Conservation (phyloP, 2,888 invertebrate genomes). For the Synanthedon andrenaeformis region DNA sequence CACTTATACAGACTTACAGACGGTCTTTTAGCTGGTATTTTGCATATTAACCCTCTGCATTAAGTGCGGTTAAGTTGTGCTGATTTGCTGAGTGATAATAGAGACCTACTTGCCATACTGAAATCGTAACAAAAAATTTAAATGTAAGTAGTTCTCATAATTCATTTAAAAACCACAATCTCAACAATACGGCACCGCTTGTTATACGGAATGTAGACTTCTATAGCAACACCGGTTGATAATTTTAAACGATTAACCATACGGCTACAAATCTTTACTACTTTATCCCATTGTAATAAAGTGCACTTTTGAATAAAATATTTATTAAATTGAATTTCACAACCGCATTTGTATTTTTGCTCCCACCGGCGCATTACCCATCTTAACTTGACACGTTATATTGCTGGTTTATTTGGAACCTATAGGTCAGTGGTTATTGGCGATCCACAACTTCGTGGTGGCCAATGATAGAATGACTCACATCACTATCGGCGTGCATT, state of each 20-base stretch:
- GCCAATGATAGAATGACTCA: slow-evolving; percentile 59
- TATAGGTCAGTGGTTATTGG: slow-evolving; percentile 10
- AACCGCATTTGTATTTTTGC: neutral
- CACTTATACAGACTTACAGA: too few species aligned
- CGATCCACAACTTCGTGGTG: slow-evolving; percentile 41
- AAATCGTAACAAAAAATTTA: too few species aligned
- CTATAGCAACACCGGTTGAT: slow-evolving; percentile 10
- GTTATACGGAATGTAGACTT: slow-evolving; percentile 50
- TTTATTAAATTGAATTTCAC: neutral
- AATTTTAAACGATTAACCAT: neutral
- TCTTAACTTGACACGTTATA: neutral
- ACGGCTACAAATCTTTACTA: neutral
- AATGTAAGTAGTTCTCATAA: neutral
- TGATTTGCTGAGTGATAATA: too few species aligned
- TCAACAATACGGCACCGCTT: slow-evolving; percentile 36
- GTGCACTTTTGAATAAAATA: neutral
- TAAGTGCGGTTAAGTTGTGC: too few species aligned
- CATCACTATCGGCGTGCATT: slow-evolving; percentile 51
- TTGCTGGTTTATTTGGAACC: neutral
- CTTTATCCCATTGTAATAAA: neutral
- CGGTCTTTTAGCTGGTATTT: too few species aligned
- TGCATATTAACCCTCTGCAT: too few species aligned
- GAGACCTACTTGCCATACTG: too few species aligned
- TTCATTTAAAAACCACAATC: slow-evolving; percentile 20
- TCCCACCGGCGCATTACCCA: neutral